Evolutionary conservation across 2,113 vertebrate species (phyloP).

Genomic region (Danio rerio): DNA sequence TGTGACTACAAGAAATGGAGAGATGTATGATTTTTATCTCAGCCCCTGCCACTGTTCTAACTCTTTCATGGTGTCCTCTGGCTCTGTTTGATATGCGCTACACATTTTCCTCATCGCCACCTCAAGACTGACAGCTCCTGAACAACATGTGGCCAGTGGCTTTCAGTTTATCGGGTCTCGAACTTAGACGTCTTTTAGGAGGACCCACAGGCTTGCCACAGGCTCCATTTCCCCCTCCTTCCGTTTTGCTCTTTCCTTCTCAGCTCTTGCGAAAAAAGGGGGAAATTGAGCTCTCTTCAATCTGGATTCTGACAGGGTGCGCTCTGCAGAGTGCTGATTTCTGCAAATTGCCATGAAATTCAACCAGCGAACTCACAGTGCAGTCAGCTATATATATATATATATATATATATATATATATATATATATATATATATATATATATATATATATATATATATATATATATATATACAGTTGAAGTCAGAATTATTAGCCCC

Average conservation of each 20-base stretch:
- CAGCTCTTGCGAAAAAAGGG: not conserved
- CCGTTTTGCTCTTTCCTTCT: not conserved
- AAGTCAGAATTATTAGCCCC: too few species aligned
- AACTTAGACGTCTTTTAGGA: not conserved
- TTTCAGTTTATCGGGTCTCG: conserved; percentile 13
- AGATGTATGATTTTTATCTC: not conserved
- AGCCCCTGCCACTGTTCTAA: not conserved
- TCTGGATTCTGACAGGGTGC: conserved; percentile 27
- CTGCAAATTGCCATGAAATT: conserved; percentile 45
- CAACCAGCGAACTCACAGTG: conserved; percentile 5
- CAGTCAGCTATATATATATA: not conserved
- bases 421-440: too few species aligned
- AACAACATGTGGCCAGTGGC: not conserved
- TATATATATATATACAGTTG: too few species aligned
- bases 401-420: too few species aligned
- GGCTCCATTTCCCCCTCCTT: not conserved
- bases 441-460: too few species aligned
- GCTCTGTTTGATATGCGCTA: not conserved
- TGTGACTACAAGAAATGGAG: not conserved
- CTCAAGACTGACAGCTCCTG: conserved; percentile 11
- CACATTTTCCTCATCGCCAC: not conserved
- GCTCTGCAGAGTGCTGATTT: conserved; percentile 43
- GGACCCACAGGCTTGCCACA: not conserved
- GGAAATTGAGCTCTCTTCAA: conserved; percentile 1
- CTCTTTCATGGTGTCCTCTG: conserved; percentile 5